Conservation (phyloP, 2,797 vertebrate genomes). For the Hoplostethus atlanticus region DNA sequence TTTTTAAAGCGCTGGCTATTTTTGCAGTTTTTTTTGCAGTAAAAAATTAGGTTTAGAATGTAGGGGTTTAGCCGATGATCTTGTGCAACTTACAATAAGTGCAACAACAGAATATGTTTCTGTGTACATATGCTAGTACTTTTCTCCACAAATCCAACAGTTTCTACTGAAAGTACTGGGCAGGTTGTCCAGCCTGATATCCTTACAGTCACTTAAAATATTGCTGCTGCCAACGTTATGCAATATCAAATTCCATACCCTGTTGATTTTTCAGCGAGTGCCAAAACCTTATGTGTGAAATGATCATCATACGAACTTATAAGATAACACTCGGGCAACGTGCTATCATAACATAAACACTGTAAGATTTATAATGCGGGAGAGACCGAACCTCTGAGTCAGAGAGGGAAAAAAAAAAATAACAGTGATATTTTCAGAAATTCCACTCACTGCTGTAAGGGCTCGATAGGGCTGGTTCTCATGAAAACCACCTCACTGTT, state of each 20-base stretch:
- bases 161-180: neutral
- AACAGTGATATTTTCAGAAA: conserved; percentile 53
- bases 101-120: no score
- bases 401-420: conserved; percentile 3
- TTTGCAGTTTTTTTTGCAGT: no score
- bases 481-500: conserved; percentile 61
- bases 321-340: conserved; percentile 30
- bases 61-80: no score
- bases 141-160: neutral
- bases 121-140: neutral
- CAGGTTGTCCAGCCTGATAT: conserved; percentile 3
- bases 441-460: conserved; percentile 51
- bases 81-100: no score
- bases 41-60: no score
- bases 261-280: neutral
- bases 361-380: conserved; percentile 27
- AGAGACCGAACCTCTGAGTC: conserved; percentile 42
- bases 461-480: conserved; percentile 34
- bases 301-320: conserved; percentile 22
- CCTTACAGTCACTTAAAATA: neutral
- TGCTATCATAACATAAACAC: conserved; percentile 37
- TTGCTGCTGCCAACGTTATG: neutral
- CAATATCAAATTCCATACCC: conserved; percentile 5
- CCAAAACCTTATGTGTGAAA: conserved; percentile 14
- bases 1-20: no score